A percentile compares a stretch with the other conserved stretches of the same genome.
phyloP scores from a whole-genome alignment of 2,113 vertebrate genomes.

The Pogonocichla stellata region DNA sequence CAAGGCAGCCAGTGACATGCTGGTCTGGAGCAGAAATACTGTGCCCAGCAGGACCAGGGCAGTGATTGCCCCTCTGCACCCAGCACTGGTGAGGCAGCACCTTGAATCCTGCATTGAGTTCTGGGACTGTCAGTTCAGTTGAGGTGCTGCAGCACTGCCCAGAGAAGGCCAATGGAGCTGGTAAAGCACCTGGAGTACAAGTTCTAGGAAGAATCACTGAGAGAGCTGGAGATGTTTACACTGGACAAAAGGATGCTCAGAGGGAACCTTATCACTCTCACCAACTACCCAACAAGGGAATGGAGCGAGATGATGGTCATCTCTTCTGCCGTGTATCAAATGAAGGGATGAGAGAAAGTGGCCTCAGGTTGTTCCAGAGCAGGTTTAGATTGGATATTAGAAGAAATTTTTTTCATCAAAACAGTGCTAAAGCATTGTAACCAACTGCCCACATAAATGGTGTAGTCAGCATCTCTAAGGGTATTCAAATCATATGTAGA shows the following conservation, averaged over 20 bases:
- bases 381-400: neutral
- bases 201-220: neutral
- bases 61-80: neutral
- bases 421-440: neutral
- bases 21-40: neutral
- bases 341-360: neutral
- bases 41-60: neutral
- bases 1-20: too few relatives aligned
- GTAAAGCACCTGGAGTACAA: neutral
- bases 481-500: neutral
- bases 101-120: neutral
- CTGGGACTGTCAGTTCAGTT: neutral
- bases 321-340: neutral
- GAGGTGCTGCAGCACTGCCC: neutral
- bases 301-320: rapidly evolving
- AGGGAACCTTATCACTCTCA: neutral
- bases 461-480: neutral
- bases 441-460: rapidly evolving
- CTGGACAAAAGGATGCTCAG: neutral
- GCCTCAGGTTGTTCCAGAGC: neutral
- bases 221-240: neutral
- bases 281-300: rapidly evolving
- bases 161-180: neutral
- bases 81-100: neutral
- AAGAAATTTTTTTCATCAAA: neutral